phyloP scores from a whole-genome alignment of 2,113 vertebrate genomes.

The Platysteira castanea region DNA sequence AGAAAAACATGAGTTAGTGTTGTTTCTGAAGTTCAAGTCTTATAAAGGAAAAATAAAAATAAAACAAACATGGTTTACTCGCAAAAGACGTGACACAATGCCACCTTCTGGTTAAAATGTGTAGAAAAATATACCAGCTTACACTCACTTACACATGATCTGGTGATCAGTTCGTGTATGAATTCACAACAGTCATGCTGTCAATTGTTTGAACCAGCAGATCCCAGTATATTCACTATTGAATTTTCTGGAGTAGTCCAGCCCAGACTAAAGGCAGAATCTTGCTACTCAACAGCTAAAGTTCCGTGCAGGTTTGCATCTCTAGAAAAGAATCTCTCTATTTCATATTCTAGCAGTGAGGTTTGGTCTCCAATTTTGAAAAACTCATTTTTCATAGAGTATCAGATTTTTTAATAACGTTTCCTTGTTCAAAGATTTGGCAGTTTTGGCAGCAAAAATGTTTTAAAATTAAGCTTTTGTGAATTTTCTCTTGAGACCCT shows the following conservation, averaged over 20 bases:
- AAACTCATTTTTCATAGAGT: background rate
- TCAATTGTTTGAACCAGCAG: background rate
- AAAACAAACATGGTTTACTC: background rate
- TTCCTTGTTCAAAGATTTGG: background rate
- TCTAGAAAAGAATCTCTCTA: background rate
- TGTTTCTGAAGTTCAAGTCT: background rate
- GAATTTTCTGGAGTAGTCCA: background rate
- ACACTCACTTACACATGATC: background rate
- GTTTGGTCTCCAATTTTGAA: background rate
- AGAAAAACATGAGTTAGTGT: background rate
- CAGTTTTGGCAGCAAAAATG: background rate
- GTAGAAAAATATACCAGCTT: background rate
- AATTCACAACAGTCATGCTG: background rate
- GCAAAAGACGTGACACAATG: conserved; percentile 62
- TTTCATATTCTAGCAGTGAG: background rate
- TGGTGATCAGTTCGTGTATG: background rate
- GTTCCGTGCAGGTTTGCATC: background rate
- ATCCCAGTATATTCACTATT: background rate
- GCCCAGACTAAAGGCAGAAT: background rate
- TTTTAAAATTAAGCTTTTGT: background rate
- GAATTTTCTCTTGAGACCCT: background rate
- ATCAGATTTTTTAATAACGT: background rate
- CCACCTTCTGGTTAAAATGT: conserved; percentile 70
- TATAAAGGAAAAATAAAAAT: background rate
- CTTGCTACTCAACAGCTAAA: background rate